A percentile compares a stretch with the other conserved stretches of the same genome.
Evolutionary conservation across 2,113 vertebrate species (phyloP).

Genomic region (Dicaeum eximium): DNA sequence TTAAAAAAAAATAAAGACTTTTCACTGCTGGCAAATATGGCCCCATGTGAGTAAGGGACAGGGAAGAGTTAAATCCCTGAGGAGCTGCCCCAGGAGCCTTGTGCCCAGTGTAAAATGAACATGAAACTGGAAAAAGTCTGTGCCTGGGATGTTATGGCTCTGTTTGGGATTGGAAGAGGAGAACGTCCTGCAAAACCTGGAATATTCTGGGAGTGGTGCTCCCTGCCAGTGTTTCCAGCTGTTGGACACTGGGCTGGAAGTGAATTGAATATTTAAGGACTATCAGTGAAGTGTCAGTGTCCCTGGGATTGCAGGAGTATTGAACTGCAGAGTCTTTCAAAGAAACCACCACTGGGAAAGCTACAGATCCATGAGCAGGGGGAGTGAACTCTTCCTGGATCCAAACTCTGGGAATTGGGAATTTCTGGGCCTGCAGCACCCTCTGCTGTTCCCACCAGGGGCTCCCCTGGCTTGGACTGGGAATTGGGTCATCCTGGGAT

Average conservation of each 20-base stretch:
- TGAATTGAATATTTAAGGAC: background rate
- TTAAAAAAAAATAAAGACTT: background rate
- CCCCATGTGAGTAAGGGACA: background rate
- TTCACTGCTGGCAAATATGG: background rate
- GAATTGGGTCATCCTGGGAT: background rate
- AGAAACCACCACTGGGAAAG: background rate
- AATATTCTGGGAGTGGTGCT: background rate
- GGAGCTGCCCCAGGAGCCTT: background rate
- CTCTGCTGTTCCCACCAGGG: background rate
- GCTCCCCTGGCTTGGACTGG: background rate
- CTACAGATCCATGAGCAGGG: accelerated
- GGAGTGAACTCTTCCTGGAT: accelerated
- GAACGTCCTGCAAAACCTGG: background rate
- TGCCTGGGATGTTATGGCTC: background rate
- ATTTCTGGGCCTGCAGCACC: background rate
- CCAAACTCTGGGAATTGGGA: accelerated
- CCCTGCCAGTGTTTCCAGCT: background rate
- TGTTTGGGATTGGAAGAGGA: no score
- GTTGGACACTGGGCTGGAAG: background rate
- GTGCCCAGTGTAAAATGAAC: accelerated
- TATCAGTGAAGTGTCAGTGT: accelerated
- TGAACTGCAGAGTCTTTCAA: no score
- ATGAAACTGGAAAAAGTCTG: background rate
- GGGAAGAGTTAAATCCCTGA: background rate
- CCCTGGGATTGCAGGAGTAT: background rate